Evolutionary conservation across 2,113 vertebrate species (phyloP).

Genomic region (Passer montanus): DNA sequence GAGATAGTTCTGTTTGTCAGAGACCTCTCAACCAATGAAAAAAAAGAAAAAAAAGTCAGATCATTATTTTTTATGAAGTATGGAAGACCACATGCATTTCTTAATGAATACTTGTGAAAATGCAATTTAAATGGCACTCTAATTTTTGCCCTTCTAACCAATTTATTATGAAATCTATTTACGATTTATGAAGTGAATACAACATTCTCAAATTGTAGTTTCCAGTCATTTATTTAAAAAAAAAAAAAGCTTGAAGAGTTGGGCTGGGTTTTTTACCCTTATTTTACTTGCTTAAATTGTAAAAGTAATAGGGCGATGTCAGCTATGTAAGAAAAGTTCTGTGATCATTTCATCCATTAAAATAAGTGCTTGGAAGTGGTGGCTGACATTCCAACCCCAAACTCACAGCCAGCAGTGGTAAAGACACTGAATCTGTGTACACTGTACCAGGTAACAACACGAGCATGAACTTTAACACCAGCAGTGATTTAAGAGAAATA

Average conservation of each 20-base stretch:
- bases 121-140: not conserved
- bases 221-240: not conserved
- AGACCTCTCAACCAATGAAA: not conserved
- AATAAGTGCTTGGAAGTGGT: not conserved
- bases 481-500: not conserved
- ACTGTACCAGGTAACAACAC: not conserved
- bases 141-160: not conserved
- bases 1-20: not conserved
- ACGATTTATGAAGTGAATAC: not conserved
- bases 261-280: not conserved
- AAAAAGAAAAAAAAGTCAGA: not conserved
- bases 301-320: not conserved
- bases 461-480: not conserved
- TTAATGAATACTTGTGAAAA: not conserved
- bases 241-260: not conserved
- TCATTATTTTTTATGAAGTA: not conserved
- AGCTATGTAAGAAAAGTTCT: not conserved
- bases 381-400: not conserved
- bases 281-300: not conserved
- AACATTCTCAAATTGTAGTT: not conserved
- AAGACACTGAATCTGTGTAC: not conserved
- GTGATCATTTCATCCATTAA: not conserved
- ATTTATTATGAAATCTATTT: not conserved
- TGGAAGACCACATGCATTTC: not conserved
- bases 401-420: not conserved